Base-by-base conservation (phyloP, 2,113 vertebrate genomes). In the Apaloderma vittatum region DNA sequence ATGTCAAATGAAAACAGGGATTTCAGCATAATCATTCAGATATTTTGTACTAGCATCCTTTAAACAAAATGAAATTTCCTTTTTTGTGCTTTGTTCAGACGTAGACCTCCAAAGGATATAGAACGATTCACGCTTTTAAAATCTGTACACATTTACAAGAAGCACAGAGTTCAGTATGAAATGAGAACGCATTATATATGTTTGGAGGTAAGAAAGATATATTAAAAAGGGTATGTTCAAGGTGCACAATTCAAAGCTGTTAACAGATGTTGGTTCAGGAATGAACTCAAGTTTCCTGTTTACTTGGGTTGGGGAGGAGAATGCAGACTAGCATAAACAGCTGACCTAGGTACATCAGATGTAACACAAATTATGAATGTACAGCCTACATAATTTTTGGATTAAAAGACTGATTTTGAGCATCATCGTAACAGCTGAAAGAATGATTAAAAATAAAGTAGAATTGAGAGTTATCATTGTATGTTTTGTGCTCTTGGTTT, bases 141-240 rank as follows among this genome's bases (percentile, higher is more conserved):
- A 94, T 99, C 99, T 2, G 96, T 99, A 70, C 99, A 99, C 96
- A 99, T 99, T 97, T 99, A 98, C 96, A 99, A 99, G 97, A 99
- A 99, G 57, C 99, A 99, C 98, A 97, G 99, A 94, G 99, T 99
- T 70, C 99, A 99, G 96, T 99, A 99, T 97, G 99, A 99, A 98
- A 99, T 99, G 99, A 99, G 99, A 96, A 99, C 99, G 9, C 98
- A 99, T 89, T 99, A 99, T 90, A 65, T 98, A 19, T 98, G 96
- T 93, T 97, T 99, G 54, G 98, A 99, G 99, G 99, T 99, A 96
- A 98, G 95, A 63, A 93, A 65, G 55, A 59, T n/a, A 40, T 46
- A 14, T 29, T 22, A 78, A 51, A 24, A 36, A 57, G 18, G 26
- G 7, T 23, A 29, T 8, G 17, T 86, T 88, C 11, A 63, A 63